These are phyloP conservation scores for Todiramphus chloris DNA, from an alignment of 2,113 vertebrate species.

Conservation along the genomic window DNA sequence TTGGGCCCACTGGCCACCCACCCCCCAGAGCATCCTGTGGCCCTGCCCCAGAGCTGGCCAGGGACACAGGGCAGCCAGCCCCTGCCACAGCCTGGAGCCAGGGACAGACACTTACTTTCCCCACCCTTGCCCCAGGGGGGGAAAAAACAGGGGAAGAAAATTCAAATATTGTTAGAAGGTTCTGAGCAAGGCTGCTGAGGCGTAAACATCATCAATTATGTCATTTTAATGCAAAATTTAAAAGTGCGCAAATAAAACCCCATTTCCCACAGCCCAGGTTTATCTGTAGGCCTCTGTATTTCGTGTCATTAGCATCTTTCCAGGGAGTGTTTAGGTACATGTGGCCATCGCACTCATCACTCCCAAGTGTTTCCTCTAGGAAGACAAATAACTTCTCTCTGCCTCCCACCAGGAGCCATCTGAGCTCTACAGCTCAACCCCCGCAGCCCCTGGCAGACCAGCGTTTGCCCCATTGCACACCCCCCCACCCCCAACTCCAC, in stretches of 20 bases:
- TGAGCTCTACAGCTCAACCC: background rate
- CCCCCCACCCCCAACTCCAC: background rate
- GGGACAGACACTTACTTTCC: no score
- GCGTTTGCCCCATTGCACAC: background rate
- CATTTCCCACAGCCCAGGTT: background rate
- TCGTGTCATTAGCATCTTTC: background rate
- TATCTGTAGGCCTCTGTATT: conserved; percentile 20
- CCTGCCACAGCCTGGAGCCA: background rate
- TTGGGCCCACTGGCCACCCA: background rate
- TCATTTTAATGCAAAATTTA: background rate
- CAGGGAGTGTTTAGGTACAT: background rate
- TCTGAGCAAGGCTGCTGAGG: background rate
- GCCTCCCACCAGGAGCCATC: background rate
- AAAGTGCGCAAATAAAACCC: background rate
- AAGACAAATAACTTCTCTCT: background rate
- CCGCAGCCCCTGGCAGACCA: background rate
- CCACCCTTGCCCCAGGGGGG: background rate
- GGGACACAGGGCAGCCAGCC: background rate
- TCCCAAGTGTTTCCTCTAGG: background rate
- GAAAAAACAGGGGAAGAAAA: background rate
- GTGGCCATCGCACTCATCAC: accelerated
- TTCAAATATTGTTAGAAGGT: background rate
- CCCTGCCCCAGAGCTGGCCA: background rate
- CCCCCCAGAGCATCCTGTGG: background rate
- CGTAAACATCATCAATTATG: background rate